Evolutionary conservation across 53 echinoderm and acorn worm species (phyloP).

Genomic region (Astropecten irregularis): DNA sequence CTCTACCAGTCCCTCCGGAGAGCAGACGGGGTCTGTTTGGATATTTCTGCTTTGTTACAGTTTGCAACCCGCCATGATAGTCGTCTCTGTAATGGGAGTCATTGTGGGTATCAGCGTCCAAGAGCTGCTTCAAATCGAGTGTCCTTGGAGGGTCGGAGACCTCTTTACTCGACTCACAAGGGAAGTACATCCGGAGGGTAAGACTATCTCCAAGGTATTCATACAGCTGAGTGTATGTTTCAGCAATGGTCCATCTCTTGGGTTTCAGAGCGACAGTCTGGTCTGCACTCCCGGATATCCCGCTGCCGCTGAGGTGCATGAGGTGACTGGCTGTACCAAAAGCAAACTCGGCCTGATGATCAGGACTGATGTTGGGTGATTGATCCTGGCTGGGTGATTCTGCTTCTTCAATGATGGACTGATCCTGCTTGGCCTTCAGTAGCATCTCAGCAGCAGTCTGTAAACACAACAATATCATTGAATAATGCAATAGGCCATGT

Average conservation of each 20-base stretch:
- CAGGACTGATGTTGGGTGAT: constrained; percentile 73
- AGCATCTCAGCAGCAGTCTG: constrained; percentile 90
- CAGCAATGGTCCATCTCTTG: constrained; percentile 40
- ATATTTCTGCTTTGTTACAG: constrained; percentile 22
- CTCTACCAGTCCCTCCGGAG: constrained; percentile 58
- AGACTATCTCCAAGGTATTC: constrained; percentile 91
- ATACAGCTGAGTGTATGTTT: constrained; percentile 75
- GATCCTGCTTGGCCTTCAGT: constrained; percentile 62
- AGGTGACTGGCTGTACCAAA: constrained; percentile 80
- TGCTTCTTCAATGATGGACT: background rate
- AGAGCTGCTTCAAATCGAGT: constrained; percentile 62
- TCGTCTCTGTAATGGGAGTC: constrained; percentile 8
- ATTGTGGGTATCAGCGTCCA: constrained; percentile 50
- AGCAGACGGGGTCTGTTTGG: constrained; percentile 59
- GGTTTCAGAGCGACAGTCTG: constrained; percentile 27
- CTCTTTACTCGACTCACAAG: background rate
- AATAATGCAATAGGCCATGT: too few relatives aligned
- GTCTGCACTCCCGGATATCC: constrained; percentile 31
- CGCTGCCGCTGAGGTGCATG: constrained; percentile 58
- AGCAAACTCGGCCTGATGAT: constrained; percentile 67
- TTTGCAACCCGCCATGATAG: background rate
- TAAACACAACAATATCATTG: too few relatives aligned
- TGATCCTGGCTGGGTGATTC: constrained; percentile 49
- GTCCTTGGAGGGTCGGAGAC: background rate
- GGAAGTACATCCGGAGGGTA: constrained; percentile 56